A percentile compares a stretch with the other conserved stretches of the same genome.
Conservation (phyloP, 2,797 vertebrate species). For the Pelochelys cantorii region DNA sequence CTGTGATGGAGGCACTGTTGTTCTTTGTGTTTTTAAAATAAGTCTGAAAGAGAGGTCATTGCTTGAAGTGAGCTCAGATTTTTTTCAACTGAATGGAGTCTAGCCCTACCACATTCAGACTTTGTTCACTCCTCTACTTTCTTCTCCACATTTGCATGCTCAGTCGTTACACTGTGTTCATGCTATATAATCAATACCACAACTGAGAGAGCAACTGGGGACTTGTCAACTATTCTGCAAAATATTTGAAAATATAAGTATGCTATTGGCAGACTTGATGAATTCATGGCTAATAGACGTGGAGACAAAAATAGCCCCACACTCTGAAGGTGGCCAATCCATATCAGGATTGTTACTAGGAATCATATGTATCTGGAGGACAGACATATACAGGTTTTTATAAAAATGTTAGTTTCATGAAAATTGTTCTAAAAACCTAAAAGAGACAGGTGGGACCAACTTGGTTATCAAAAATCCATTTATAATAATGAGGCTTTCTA, state of each 20-base stretch:
- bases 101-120: background rate
- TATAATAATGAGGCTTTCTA: background rate
- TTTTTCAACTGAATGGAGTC: background rate
- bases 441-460: background rate
- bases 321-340: background rate
- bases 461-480: background rate
- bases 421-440: background rate
- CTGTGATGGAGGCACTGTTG: background rate
- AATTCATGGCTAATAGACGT: constrained; percentile 43
- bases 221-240: constrained; percentile 8
- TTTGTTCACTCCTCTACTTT: background rate
- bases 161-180: constrained; percentile 9
- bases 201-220: constrained; percentile 24
- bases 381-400: background rate
- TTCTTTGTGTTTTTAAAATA: background rate
- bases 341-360: constrained; percentile 10
- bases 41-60: background rate
- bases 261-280: constrained; percentile 31
- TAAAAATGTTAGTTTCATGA: background rate
- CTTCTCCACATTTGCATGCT: fast-evolving
- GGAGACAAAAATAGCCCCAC: constrained; percentile 49
- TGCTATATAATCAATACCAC: constrained; percentile 3
- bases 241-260: constrained; percentile 34
- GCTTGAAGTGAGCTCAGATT: background rate
- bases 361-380: background rate